Evolutionary conservation across 2,888 invertebrate genomes (phyloP).

Genomic region (Xestia c-nigrum): DNA sequence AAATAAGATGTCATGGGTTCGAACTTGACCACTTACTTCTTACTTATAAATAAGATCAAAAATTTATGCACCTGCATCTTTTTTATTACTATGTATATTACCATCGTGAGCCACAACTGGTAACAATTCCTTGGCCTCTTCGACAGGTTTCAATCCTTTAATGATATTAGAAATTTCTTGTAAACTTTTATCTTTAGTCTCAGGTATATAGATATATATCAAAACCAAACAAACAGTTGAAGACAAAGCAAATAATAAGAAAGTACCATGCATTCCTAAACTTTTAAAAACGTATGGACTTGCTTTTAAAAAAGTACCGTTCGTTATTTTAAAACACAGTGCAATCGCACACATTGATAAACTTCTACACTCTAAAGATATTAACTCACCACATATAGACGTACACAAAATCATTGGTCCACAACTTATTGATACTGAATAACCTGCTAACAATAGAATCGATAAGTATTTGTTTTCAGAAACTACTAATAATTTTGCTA

Average conservation of each 20-base stretch:
- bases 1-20: too few relatives aligned
- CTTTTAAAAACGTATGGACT: constrained; percentile 64
- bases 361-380: constrained; percentile 63
- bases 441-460: constrained; percentile 33
- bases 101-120: constrained; percentile 2
- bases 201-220: constrained; percentile 69
- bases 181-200: constrained; percentile 68
- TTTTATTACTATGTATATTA: constrained; percentile 8
- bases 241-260: constrained; percentile 66
- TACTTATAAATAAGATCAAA: too few relatives aligned
- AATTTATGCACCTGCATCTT: neutral
- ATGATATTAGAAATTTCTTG: constrained; percentile 64
- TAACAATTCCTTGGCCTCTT: constrained; percentile 45
- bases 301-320: constrained; percentile 66
- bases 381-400: constrained; percentile 68
- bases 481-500: constrained; percentile 37
- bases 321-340: constrained; percentile 46
- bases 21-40: too few relatives aligned
- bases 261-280: constrained; percentile 67
- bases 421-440: constrained; percentile 67
- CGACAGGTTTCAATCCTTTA: constrained; percentile 24
- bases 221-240: constrained; percentile 58
- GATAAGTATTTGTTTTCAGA: constrained; percentile 44
- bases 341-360: constrained; percentile 56
- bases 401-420: constrained; percentile 72